Percentiles rank a stretch among this genome's conserved stretches.
Conservation (phyloP, 92 coral and sea anemone species). For the Epizoanthus stellaris region DNA sequence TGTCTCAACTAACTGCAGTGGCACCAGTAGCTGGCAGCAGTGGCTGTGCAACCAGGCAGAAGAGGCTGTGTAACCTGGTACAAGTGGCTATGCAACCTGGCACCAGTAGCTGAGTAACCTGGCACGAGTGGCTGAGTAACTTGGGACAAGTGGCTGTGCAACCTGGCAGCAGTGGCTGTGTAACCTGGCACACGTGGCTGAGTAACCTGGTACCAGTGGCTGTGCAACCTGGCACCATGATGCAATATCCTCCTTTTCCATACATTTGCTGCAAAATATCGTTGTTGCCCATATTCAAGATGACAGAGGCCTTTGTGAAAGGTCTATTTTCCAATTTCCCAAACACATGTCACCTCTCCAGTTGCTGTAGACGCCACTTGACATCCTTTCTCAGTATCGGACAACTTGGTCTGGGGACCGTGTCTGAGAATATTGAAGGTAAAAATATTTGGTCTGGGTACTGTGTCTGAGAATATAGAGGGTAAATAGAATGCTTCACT, state of each 20-base stretch:
- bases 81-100: neutral
- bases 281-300: too few relatives aligned
- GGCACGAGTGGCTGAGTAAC: too few relatives aligned
- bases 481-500: neutral
- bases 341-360: slow-evolving; percentile 41
- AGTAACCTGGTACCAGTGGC: neutral
- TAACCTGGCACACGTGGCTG: too few relatives aligned
- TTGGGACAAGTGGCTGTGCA: too few relatives aligned
- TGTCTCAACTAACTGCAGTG: too few relatives aligned
- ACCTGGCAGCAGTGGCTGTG: too few relatives aligned
- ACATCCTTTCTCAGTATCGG: slow-evolving; percentile 74
- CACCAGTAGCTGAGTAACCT: neutral
- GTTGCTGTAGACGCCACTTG: slow-evolving; percentile 90
- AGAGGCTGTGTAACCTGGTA: neutral
- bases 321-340: too few relatives aligned
- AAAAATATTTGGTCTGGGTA: slow-evolving; percentile 48
- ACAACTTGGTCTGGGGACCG: slow-evolving; percentile 63
- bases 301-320: neutral
- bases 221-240: neutral
- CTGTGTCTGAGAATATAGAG: slow-evolving; percentile 55
- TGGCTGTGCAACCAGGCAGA: too few relatives aligned
- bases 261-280: too few relatives aligned
- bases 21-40: too few relatives aligned
- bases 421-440: slow-evolving; percentile 50
- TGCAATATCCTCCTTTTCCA: neutral